These are phyloP conservation scores for Microvelia longipes DNA, from an alignment of 1,140 invertebrate species.

Conservation along the genomic window DNA sequence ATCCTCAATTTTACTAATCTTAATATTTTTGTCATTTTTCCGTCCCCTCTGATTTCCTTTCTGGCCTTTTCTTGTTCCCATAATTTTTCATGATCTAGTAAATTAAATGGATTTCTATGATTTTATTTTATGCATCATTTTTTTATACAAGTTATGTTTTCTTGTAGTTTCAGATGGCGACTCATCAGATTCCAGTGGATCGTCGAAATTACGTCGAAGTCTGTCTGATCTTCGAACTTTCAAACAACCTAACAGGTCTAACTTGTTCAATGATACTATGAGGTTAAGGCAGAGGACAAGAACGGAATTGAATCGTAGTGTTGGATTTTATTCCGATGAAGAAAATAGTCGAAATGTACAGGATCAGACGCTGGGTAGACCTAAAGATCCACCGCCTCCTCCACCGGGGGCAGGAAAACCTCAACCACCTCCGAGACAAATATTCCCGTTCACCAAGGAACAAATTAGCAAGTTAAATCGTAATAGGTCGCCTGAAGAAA, in stretches of 20 bases:
- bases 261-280: constrained; percentile 55
- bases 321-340: background rate
- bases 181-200: background rate
- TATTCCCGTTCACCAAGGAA: constrained; percentile 21
- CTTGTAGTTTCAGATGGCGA: constrained; percentile 3
- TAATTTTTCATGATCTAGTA: too few species aligned
- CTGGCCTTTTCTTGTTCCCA: too few species aligned
- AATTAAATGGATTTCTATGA: too few species aligned
- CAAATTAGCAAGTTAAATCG: constrained; percentile 16
- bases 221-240: constrained; percentile 27
- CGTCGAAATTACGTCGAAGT: background rate
- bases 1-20: too few species aligned
- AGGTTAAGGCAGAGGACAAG: constrained; percentile 48
- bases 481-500: background rate
- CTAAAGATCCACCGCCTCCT: constrained; percentile 30
- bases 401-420: constrained; percentile 22
- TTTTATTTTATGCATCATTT: too few species aligned
- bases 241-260: constrained; percentile 21
- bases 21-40: too few species aligned
- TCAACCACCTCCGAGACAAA: constrained; percentile 22
- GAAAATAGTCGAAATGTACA: too few species aligned
- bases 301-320: constrained; percentile 20
- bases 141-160: too few species aligned
- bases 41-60: too few species aligned
- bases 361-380: constrained; percentile 11